These are phyloP conservation scores for Chymomyza fuscimana DNA, from an alignment of 2,888 invertebrate species.

Conservation along the genomic window DNA sequence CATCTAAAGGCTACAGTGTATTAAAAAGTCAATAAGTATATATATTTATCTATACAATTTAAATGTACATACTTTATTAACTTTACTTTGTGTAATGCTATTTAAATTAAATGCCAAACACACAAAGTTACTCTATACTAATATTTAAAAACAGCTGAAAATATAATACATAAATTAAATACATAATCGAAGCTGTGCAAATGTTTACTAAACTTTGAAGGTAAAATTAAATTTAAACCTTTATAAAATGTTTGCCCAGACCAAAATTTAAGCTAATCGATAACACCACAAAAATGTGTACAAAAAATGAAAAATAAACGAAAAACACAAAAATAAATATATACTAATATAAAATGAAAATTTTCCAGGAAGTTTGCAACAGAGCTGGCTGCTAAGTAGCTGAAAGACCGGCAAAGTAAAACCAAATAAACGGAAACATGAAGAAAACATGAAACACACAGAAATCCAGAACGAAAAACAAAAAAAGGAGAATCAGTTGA, in stretches of 20 bases:
- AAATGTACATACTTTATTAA: background rate
- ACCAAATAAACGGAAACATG: background rate
- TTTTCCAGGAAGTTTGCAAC: background rate
- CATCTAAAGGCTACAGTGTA: too few relatives aligned
- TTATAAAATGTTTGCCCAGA: background rate
- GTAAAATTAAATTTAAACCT: background rate
- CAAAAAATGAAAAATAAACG: background rate
- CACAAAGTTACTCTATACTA: conserved; percentile 1
- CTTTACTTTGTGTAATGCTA: background rate
- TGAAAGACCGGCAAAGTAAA: background rate
- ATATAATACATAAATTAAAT: background rate
- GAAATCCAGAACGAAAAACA: background rate
- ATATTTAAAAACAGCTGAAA: too few relatives aligned
- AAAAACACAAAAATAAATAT: background rate
- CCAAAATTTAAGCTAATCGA: background rate
- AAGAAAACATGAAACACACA: background rate
- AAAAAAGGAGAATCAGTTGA: background rate
- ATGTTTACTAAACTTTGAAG: background rate
- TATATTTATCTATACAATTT: too few relatives aligned
- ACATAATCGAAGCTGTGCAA: conserved; percentile 20
- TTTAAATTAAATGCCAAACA: background rate
- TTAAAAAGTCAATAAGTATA: background rate
- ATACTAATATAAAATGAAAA: background rate
- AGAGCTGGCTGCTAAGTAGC: background rate
- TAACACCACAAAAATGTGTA: background rate